These are phyloP conservation scores for Orchesella flavescens DNA, from an alignment of 2,888 invertebrate species.

Conservation along the genomic window DNA sequence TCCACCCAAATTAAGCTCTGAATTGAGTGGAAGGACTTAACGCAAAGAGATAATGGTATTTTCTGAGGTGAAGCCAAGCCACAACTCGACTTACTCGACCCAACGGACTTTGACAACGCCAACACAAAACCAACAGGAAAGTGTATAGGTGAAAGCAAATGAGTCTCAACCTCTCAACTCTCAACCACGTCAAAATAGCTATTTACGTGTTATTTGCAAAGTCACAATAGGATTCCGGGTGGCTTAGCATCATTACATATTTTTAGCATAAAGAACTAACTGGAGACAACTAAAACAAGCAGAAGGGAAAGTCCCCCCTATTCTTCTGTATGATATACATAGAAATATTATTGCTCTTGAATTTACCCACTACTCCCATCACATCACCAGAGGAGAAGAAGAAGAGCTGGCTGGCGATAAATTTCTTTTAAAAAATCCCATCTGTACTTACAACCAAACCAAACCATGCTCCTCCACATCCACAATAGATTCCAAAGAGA, in stretches of 20 bases:
- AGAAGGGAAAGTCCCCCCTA: neutral
- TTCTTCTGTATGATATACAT: conserved; percentile 8
- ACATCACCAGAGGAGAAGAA: no score
- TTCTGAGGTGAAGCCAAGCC: neutral
- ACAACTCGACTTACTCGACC: no score
- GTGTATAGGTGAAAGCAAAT: conserved; percentile 2
- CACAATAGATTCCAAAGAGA: neutral
- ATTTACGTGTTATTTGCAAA: conserved; percentile 32
- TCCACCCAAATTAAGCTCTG: no score
- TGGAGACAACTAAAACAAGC: conserved; percentile 7
- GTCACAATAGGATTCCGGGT: conserved; percentile 21
- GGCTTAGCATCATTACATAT: conserved; percentile 18
- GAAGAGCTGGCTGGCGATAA: conserved; percentile 34
- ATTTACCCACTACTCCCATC: conserved; percentile 6
- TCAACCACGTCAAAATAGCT: conserved; percentile 26
- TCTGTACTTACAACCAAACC: no score
- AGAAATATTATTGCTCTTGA: conserved; percentile 1
- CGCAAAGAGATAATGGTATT: neutral
- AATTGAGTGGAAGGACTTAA: no score
- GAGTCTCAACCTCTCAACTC: neutral
- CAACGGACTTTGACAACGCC: no score
- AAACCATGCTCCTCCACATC: conserved; percentile 7
- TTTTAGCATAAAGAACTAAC: conserved; percentile 25
- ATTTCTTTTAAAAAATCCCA: conserved; percentile 48
- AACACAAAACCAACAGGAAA: neutral